A percentile compares a stretch with the other conserved stretches of the same genome.
phyloP scores from a whole-genome alignment of 2,888 invertebrate genomes.

The Noctuana brunneofusca region DNA sequence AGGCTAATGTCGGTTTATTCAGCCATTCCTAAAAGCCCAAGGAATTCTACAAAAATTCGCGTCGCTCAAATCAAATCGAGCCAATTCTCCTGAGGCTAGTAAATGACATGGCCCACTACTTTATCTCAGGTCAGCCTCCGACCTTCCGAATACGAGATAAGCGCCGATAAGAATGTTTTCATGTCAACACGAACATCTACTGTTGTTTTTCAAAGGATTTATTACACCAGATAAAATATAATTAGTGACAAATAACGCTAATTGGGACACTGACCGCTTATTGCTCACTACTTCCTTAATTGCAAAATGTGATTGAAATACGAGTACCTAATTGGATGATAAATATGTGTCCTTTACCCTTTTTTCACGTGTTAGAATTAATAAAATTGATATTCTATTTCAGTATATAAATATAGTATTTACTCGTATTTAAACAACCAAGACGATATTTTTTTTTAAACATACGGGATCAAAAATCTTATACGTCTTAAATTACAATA shows the following conservation, averaged over 20 bases:
- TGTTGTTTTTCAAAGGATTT: slow-evolving; percentile 39
- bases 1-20: too few relatives aligned
- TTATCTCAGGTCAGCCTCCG: slow-evolving; percentile 47
- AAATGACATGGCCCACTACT: slow-evolving; percentile 29
- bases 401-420: not conserved
- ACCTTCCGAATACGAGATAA: slow-evolving; percentile 53
- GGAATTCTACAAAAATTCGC: not conserved
- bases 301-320: slow-evolving; percentile 8
- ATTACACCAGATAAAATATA: slow-evolving; percentile 34
- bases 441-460: too few relatives aligned
- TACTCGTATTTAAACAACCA: too few relatives aligned
- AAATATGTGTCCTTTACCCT: not conserved
- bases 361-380: not conserved
- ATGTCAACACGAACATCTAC: slow-evolving; percentile 32
- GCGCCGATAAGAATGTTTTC: slow-evolving; percentile 45
- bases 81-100: not conserved
- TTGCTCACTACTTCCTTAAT: slow-evolving; percentile 18
- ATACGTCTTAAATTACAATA: too few relatives aligned
- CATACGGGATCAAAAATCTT: too few relatives aligned
- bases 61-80: not conserved
- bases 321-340: not conserved
- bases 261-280: slow-evolving; percentile 39
- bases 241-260: slow-evolving; percentile 30
- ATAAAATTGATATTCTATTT: not conserved
- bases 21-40: too few relatives aligned